Percentiles rank a stretch among this genome's conserved stretches.
These are phyloP conservation scores for Mobula birostris DNA, from an alignment of 2,113 vertebrate genomes.

Conservation along the genomic window DNA sequence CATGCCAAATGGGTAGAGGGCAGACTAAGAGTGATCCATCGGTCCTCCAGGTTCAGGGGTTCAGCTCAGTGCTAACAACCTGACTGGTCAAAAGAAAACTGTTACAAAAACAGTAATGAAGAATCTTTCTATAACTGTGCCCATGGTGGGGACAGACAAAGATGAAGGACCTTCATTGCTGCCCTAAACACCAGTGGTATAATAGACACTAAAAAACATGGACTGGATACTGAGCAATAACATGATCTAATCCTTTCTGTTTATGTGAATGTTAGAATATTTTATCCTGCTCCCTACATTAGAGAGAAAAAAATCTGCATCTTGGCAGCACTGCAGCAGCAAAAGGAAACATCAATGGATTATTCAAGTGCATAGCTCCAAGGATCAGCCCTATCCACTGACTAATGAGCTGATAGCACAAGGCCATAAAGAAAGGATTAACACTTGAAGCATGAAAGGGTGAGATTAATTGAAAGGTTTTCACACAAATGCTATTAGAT, in stretches of 20 bases:
- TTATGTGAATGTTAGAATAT: no score
- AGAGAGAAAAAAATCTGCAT: background rate
- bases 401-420: conserved; percentile 23
- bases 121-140: no score
- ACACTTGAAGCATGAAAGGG: conserved; percentile 17
- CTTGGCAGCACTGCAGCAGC: background rate
- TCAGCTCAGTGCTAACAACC: no score
- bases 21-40: no score
- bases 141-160: no score
- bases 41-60: no score
- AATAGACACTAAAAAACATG: no score
- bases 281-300: background rate
- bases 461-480: conserved; percentile 14
- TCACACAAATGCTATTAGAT: conserved; percentile 26
- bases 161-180: no score
- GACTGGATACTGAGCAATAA: background rate
- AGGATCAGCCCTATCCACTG: background rate
- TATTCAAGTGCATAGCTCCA: background rate
- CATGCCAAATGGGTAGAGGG: no score
- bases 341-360: background rate
- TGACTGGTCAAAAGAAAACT: no score
- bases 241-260: background rate
- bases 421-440: conserved; percentile 1
- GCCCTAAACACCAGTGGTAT: no score
- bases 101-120: no score